These are phyloP conservation scores for Sericinus montela DNA, from an alignment of 2,888 invertebrate genomes.

Conservation along the genomic window DNA sequence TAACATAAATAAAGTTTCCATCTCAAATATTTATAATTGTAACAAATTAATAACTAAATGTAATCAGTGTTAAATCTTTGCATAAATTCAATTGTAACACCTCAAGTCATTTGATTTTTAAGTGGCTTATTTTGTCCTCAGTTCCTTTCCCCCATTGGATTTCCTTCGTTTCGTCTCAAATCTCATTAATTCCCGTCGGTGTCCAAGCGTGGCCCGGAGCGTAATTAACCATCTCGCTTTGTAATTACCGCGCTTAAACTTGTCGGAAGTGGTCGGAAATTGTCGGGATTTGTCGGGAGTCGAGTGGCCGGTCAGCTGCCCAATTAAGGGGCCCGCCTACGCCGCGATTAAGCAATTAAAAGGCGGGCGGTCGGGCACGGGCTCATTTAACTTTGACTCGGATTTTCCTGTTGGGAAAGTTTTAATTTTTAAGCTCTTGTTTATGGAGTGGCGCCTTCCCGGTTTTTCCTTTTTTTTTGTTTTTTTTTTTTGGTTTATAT, in stretches of 20 bases:
- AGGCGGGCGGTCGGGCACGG: slow-evolving; percentile 68
- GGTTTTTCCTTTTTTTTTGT: no score
- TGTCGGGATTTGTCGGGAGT: slow-evolving; percentile 53
- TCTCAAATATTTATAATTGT: no score
- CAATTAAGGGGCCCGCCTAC: slow-evolving; percentile 68
- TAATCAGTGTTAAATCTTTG: neutral
- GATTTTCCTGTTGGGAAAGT: slow-evolving; percentile 55
- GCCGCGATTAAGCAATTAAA: slow-evolving; percentile 76
- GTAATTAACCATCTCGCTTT: slow-evolving; percentile 77
- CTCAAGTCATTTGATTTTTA: slow-evolving; percentile 37
- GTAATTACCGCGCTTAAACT: slow-evolving; percentile 67
- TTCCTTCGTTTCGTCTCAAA: slow-evolving; percentile 31
- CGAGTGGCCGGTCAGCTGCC: slow-evolving; percentile 63
- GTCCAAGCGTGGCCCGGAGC: slow-evolving; percentile 54
- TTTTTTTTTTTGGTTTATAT: slow-evolving; percentile 21
- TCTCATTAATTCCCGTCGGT: slow-evolving; percentile 65
- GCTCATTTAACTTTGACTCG: slow-evolving; percentile 54
- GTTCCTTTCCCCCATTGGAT: slow-evolving; percentile 36
- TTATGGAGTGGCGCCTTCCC: slow-evolving; percentile 23
- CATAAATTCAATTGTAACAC: slow-evolving; percentile 4
- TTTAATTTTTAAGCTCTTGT: slow-evolving; percentile 42
- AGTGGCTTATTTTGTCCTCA: slow-evolving; percentile 12
- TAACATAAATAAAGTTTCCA: no score
- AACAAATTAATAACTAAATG: no score
- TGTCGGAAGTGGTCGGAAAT: slow-evolving; percentile 51